Conservation (phyloP, 2,113 vertebrate species). For the Ia io region DNA sequence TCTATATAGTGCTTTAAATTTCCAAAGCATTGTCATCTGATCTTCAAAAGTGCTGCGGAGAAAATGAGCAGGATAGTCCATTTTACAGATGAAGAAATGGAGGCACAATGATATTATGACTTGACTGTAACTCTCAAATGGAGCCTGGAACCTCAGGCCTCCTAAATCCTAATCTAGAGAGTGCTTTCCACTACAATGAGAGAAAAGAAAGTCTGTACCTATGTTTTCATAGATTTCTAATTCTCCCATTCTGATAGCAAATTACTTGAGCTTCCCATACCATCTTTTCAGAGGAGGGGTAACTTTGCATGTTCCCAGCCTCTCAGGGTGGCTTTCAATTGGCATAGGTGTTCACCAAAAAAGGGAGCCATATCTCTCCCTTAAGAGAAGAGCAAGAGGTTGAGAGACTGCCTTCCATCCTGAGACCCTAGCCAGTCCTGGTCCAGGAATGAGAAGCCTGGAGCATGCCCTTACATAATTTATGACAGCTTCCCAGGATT, state of each 20-base stretch:
- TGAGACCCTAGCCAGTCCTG: background rate
- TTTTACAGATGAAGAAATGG: background rate
- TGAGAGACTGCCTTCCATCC: background rate
- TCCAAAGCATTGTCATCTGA: background rate
- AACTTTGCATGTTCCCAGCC: background rate
- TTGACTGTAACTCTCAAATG: background rate
- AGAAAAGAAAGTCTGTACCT: background rate
- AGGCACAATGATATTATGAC: background rate
- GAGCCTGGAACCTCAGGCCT: background rate
- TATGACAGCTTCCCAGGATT: background rate
- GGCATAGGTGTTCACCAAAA: background rate
- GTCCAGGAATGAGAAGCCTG: background rate
- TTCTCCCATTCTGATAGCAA: background rate
- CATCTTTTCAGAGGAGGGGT: background rate
- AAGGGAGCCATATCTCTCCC: background rate
- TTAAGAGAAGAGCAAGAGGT: background rate
- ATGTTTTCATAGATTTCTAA: background rate
- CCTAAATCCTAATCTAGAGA: background rate
- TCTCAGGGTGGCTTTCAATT: background rate
- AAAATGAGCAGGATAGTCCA: background rate
- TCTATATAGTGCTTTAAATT: background rate
- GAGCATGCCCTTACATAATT: background rate
- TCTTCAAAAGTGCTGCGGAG: background rate
- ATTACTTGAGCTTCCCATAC: background rate
- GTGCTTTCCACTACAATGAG: background rate